These are phyloP conservation scores for Metopia argyrocephala DNA, from an alignment of 2,888 invertebrate genomes.

Conservation along the genomic window DNA sequence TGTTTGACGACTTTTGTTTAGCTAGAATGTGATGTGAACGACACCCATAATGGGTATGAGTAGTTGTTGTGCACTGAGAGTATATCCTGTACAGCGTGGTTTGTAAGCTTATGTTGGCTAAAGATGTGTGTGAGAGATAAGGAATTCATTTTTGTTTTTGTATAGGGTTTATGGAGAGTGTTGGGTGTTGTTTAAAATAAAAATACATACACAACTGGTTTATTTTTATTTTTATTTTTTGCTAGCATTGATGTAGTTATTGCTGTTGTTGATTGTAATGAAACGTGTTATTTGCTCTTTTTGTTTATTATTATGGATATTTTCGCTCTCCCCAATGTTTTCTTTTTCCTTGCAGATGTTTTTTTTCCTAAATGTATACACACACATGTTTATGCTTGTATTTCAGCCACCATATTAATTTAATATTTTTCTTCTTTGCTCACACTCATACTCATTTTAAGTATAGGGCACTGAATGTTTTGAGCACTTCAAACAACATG, in stretches of 20 bases:
- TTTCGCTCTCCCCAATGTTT: not conserved
- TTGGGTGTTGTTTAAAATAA: constrained; percentile 57
- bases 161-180: constrained; percentile 22
- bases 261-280: constrained; percentile 23
- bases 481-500: too few species aligned
- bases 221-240: constrained; percentile 50
- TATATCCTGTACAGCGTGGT: not conserved
- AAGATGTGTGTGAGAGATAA: not conserved
- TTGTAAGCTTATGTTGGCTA: not conserved
- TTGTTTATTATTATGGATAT: constrained; percentile 42
- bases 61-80: not conserved
- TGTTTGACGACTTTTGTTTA: constrained; percentile 15
- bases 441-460: constrained; percentile 50
- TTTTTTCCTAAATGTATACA: constrained; percentile 43
- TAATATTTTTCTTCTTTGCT: not conserved
- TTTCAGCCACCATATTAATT: not conserved
- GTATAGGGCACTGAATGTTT: too few species aligned
- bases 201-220: constrained; percentile 59
- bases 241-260: constrained; percentile 1
- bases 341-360: constrained; percentile 57
- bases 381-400: not conserved
- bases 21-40: too few species aligned
- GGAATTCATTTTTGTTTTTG: constrained; percentile 60
- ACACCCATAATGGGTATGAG: constrained; percentile 51
- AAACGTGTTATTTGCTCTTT: constrained; percentile 68